Conservation (phyloP, 2,888 invertebrate genomes). For the Platypus cylindrus region DNA sequence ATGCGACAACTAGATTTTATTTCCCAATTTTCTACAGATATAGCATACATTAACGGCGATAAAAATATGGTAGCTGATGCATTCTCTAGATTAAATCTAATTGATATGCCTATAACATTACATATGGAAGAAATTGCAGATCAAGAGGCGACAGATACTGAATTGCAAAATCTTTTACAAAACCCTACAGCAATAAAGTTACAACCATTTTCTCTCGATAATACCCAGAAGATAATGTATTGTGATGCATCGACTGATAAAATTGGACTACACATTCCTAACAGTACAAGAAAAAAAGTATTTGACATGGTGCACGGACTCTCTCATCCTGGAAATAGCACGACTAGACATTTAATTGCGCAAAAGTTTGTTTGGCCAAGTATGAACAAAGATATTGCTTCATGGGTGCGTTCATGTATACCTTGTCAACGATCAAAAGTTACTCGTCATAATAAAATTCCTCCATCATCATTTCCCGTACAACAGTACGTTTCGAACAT, state of each 20-base stretch:
- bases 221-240: not conserved
- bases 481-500: constrained; percentile 28
- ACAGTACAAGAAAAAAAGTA: not conserved
- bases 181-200: not conserved
- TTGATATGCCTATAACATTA: constrained; percentile 1
- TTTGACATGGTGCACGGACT: constrained; percentile 1
- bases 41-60: constrained; percentile 4
- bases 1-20: constrained; percentile 3
- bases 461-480: not conserved
- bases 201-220: not conserved
- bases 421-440: constrained; percentile 27
- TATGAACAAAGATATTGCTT: constrained; percentile 7
- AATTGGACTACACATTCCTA: not conserved
- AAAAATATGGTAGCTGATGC: too few relatives aligned
- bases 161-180: not conserved
- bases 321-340: not conserved
- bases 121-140: constrained; percentile 1
- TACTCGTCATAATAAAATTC: constrained; percentile 19
- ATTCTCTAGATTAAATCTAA: too few relatives aligned
- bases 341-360: not conserved
- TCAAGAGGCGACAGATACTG: not conserved
- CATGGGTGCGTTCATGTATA: constrained; percentile 7
- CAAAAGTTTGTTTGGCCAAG: constrained; percentile 8
- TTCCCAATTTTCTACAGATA: constrained; percentile 7
- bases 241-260: not conserved